phyloP scores from a whole-genome alignment of 2,113 vertebrate species.

The Elgaria multicarinata region DNA sequence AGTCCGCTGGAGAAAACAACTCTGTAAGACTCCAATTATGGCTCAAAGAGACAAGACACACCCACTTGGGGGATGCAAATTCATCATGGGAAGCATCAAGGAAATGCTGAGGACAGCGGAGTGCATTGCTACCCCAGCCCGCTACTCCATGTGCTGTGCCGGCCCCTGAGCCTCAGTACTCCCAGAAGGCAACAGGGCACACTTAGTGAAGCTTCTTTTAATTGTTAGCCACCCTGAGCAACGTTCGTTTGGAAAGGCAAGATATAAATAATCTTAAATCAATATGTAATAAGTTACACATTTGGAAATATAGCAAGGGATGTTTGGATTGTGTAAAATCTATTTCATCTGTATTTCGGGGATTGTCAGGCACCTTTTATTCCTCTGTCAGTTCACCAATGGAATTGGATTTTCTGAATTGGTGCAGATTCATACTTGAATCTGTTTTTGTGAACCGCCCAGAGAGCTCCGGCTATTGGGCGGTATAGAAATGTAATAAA shows the following conservation, averaged over 20 bases:
- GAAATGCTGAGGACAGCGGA: background rate
- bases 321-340: too few species aligned
- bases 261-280: background rate
- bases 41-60: background rate
- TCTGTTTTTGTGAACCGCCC: too few species aligned
- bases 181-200: background rate
- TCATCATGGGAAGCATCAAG: background rate
- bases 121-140: background rate
- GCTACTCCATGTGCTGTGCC: background rate
- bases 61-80: background rate
- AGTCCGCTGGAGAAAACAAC: background rate
- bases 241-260: background rate
- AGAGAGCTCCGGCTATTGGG: too few species aligned
- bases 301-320: background rate
- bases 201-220: background rate
- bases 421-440: too few species aligned
- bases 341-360: too few species aligned
- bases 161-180: background rate
- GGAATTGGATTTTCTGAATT: too few species aligned
- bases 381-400: too few species aligned
- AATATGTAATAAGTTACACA: background rate
- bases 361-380: too few species aligned
- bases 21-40: background rate
- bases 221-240: background rate
- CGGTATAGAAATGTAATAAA: too few species aligned